Evolutionary conservation across 2,888 invertebrate genomes (phyloP).

Genomic region (Trichopoda pennipes): DNA sequence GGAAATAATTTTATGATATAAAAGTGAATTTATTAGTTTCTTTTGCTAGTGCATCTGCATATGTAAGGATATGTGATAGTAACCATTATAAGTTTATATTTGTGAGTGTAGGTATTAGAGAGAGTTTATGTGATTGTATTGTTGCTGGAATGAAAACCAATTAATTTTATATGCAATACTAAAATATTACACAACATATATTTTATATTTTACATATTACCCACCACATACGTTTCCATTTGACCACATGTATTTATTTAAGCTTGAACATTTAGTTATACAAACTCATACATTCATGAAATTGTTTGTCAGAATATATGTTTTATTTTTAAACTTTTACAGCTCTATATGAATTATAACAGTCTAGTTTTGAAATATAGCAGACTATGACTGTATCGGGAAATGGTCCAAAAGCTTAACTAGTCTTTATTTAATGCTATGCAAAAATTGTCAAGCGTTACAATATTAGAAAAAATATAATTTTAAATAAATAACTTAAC

Average conservation of each 20-base stretch:
- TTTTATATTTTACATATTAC: slow-evolving; percentile 44
- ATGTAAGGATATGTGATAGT: neutral
- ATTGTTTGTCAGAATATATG: slow-evolving; percentile 27
- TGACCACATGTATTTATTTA: slow-evolving; percentile 1
- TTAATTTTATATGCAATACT: slow-evolving; percentile 50
- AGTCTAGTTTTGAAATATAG: slow-evolving; percentile 14
- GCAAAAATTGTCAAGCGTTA: no score
- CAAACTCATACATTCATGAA: slow-evolving; percentile 11
- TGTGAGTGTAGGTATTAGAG: neutral
- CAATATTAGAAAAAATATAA: no score
- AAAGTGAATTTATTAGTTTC: neutral
- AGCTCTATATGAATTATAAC: slow-evolving; percentile 14
- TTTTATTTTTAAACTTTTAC: slow-evolving; percentile 46
- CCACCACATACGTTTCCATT: slow-evolving; percentile 45
- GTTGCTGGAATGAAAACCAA: slow-evolving; percentile 32
- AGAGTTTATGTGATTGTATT: neutral
- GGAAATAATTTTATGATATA: slow-evolving; percentile 24
- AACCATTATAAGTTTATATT: neutral
- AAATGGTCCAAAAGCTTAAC: no score
- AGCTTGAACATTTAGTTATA: slow-evolving; percentile 17
- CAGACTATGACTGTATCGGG: neutral
- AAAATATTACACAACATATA: slow-evolving; percentile 58
- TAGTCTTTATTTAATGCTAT: no score
- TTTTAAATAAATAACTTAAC: no score
- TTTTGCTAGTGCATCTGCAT: neutral